Conservation (phyloP, 2,888 invertebrate genomes). For the Embidobia sp. region DNA sequence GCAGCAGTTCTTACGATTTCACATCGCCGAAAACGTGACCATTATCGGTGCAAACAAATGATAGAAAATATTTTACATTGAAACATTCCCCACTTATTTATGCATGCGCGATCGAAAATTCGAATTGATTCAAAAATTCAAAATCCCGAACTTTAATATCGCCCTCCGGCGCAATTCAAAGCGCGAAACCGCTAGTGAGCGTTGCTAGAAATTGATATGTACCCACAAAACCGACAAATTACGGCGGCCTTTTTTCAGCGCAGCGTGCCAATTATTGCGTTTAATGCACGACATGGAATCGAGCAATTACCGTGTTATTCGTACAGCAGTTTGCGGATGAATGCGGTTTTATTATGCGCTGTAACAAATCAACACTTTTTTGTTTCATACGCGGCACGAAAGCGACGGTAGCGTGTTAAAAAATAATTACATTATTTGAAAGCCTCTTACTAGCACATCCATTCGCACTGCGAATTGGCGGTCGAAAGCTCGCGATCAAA, state of each 20-base stretch:
- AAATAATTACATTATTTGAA: not conserved
- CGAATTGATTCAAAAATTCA: too few species aligned
- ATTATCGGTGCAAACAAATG: too few species aligned
- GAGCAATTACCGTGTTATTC: constrained; percentile 37
- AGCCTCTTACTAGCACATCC: not conserved
- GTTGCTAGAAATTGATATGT: too few species aligned
- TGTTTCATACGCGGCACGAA: not conserved
- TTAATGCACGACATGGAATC: constrained; percentile 30
- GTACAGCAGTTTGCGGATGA: constrained; percentile 21
- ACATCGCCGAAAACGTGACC: too few species aligned
- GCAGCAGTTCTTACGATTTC: too few species aligned
- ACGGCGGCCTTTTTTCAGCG: not conserved
- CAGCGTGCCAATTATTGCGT: constrained; percentile 12
- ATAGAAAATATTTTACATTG: too few species aligned
- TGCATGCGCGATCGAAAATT: too few species aligned
- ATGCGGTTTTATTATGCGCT: constrained; percentile 17
- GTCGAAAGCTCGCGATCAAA: not conserved
- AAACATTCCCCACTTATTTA: too few species aligned
- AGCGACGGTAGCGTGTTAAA: not conserved
- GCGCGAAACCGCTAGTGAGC: too few species aligned
- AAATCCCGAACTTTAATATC: too few species aligned
- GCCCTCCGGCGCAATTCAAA: too few species aligned
- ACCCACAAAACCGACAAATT: too few species aligned
- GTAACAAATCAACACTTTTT: constrained; percentile 20
- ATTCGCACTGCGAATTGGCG: not conserved